Conservation (phyloP, 2,797 vertebrate species). For the Notamacropus eugenii region DNA sequence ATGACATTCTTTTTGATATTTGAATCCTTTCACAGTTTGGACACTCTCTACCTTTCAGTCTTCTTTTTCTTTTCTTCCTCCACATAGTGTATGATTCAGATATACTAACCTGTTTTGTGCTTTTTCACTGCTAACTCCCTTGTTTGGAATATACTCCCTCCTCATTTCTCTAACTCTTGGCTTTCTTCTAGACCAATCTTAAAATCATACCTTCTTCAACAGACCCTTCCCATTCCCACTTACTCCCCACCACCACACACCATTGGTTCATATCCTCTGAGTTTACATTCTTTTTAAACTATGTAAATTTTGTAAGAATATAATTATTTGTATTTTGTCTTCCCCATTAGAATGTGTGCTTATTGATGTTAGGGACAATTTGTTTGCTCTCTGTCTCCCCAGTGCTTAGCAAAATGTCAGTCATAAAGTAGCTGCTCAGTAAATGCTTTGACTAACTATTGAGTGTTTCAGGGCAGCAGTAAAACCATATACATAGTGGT, state of each 20-base stretch:
- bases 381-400: neutral
- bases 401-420: neutral
- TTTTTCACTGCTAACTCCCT: neutral
- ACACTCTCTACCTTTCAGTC: neutral
- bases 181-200: neutral
- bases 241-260: neutral
- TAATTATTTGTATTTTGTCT: neutral
- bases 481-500: neutral
- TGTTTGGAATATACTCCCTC: neutral
- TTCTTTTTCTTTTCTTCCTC: neutral
- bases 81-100: neutral
- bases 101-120: neutral
- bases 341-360: neutral
- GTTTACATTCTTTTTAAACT: neutral
- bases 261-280: neutral
- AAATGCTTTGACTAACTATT: neutral
- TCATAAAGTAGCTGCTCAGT: neutral
- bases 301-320: neutral
- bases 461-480: neutral
- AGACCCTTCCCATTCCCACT: neutral
- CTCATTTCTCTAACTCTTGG: neutral
- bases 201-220: too few relatives aligned
- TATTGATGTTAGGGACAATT: neutral
- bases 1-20: neutral
- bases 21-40: neutral